These are phyloP conservation scores for Anniella stebbinsi DNA, from an alignment of 2,797 vertebrate species.

Conservation along the genomic window DNA sequence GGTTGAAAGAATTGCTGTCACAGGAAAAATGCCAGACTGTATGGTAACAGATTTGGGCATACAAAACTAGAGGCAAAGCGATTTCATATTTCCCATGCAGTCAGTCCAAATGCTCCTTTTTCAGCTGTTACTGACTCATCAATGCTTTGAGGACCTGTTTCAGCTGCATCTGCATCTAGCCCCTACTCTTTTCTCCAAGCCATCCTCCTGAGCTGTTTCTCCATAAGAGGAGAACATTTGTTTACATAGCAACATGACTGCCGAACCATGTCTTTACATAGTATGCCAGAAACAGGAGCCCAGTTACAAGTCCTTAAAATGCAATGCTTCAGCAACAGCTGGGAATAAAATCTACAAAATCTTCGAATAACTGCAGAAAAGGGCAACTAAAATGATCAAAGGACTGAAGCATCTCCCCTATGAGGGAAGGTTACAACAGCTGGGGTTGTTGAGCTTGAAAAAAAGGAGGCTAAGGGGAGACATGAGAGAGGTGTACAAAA, in stretches of 20 bases:
- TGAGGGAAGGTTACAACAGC: no score
- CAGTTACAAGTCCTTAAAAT: background rate
- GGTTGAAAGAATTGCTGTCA: background rate
- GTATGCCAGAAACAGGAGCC: background rate
- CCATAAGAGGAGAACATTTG: background rate
- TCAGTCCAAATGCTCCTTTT: background rate
- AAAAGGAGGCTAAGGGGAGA: no score
- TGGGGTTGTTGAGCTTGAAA: no score
- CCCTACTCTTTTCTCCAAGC: no score
- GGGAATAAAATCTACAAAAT: background rate
- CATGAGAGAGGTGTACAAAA: no score
- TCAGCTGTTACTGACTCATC: background rate
- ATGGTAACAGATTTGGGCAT: background rate
- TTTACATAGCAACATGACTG: conserved; percentile 1
- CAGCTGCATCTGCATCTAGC: background rate
- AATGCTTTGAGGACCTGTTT: background rate
- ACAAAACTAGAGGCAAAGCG: background rate
- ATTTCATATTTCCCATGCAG: background rate
- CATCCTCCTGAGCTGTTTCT: background rate
- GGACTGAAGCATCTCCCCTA: no score
- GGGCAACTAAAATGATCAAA: no score
- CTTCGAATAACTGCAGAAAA: background rate
- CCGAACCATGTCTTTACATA: background rate
- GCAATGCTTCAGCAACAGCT: background rate
- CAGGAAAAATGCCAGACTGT: background rate